Base-by-base conservation (phyloP, 2,113 vertebrate species). In the Misgurnus mizolepis region DNA sequence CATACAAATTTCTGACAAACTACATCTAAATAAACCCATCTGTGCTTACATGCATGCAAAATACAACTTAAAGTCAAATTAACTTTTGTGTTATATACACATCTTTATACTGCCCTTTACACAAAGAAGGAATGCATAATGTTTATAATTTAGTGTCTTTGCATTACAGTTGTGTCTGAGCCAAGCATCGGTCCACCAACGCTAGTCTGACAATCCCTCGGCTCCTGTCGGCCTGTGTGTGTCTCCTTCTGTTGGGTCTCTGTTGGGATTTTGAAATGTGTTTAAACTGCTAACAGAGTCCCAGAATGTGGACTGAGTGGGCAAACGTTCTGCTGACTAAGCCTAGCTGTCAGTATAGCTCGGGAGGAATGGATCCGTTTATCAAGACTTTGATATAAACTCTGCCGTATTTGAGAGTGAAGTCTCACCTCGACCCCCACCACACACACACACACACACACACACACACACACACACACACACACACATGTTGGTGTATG, bases 331-430 rank as follows among this genome's bases (percentile, higher is more conserved):
- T 90, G 90, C 92, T 85, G 82, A 85, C 88, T 91, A 90, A 93
- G 91, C 92, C 88, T 79, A 89, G 87, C 91, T 93, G 89, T 92
- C 92, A 88, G 82, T 84, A 90, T 87, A 86, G 41, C 22, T 79
- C 47, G 70, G 83, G 88, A 91, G 0, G 58, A 84, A 92, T 86
- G 85, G 90, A 84, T 83, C 83, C 76, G 85, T 86, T 83, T 85
- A 85, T 90, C 90, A 89, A 88, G 90, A 89, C 78, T 83, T 72
- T 53, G 18, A 61, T 55, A 17, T 12, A 68, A 65, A 56, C 49
- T 77, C 74, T 17, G 43, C 27, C 10, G 41, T 4, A 34, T 62
- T 61, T 69, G 47, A 75, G 70, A 40, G 10, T n/a, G 60, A 14
- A 61, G 4, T 58, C n/a, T 22, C 22, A 22, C 22, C 22, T 1